Base-by-base conservation (phyloP, 2,888 invertebrate genomes). In the Macrophya annulata region DNA sequence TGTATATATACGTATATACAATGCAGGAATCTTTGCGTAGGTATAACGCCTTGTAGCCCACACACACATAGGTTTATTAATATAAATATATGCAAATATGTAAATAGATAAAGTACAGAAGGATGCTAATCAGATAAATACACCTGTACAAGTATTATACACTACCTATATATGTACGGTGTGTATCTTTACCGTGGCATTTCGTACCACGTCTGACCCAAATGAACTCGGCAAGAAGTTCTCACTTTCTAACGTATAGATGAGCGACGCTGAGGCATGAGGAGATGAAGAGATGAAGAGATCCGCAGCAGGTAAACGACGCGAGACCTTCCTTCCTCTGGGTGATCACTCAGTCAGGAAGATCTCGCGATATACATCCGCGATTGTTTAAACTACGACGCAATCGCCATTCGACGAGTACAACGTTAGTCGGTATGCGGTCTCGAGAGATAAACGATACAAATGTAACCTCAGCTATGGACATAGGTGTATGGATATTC, bases 311-410 rank as follows among this genome's bases (percentile, higher is more conserved):
- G 59, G 43, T 40, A 81, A 81, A 81, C 81, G 81, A 43, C 62
- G 59, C 81, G 81, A 59, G 62, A 62, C 81, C 81, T 81, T 81
- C 81, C 81, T 59, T 62, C 81, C 81, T 81, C 62, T 12, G 37
- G 40, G 81, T 62, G 81, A 81, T 81, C 81, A 81, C 81, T 81
- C 81, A 40, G 81, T 81, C 81, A 81, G 81, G 81, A 81, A 81
- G 81, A 81, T 81, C 62, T 37, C n/a, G 43, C 81, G 81, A 81
- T 62, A 81, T 40, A n/a, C 37, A 68, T 81, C 25, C 45, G 43
- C 81, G 51, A 77, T 77, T 77, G 77, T 77, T 77, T 77, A 10
- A 45, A 74, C 15, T 17, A 37, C 37, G 6, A 37, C 68, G 31
- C 68, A 15, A 68, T 37, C 21, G 68, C 10, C 45, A 74, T 21